A percentile compares a stretch with the other conserved stretches of the same genome.
Evolutionary conservation across 64 coral and sea anemone genomes (phyloP).

Genomic region (Porites lutea): DNA sequence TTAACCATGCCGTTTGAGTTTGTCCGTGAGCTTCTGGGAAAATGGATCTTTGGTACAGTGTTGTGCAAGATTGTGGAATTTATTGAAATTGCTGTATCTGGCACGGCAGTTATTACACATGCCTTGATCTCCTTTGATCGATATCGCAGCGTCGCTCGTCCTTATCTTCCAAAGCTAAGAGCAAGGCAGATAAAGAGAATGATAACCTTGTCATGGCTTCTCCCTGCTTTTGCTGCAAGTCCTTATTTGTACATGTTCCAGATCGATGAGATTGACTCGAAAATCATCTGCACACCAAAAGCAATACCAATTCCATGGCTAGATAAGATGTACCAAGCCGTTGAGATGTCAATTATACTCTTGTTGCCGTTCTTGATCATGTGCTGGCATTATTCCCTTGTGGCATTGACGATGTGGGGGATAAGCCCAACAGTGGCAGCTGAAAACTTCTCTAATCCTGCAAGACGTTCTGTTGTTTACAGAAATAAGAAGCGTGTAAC

Average conservation of each 20-base stretch:
- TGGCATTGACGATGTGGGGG: not conserved
- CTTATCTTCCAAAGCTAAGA: constrained; percentile 46
- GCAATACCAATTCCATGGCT: constrained; percentile 40
- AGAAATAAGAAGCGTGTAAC: constrained; percentile 25
- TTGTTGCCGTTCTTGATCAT: constrained; percentile 20
- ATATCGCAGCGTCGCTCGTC: constrained; percentile 38
- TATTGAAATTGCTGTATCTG: constrained; percentile 53
- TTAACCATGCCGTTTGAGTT: constrained; percentile 65
- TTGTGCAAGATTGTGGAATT: constrained; percentile 49
- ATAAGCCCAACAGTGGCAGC: not conserved
- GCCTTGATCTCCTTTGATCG: constrained; percentile 53
- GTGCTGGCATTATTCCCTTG: constrained; percentile 5
- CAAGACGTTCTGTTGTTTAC: not conserved
- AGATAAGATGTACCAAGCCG: constrained; percentile 42
- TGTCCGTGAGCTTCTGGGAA: constrained; percentile 4
- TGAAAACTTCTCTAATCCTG: not conserved
- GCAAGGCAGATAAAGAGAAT: constrained; percentile 14
- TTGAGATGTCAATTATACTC: not conserved
- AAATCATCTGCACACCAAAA: not conserved
- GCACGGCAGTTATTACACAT: constrained; percentile 50
- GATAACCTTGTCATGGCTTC: constrained; percentile 35
- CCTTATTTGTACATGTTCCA: constrained; percentile 57
- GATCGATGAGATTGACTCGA: not conserved
- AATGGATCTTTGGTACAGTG: constrained; percentile 28
- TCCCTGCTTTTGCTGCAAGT: constrained; percentile 3